Percentiles rank a stretch among this genome's conserved stretches.
phyloP scores from a whole-genome alignment of 2,797 vertebrate genomes.

The Typhlichthys subterraneus region DNA sequence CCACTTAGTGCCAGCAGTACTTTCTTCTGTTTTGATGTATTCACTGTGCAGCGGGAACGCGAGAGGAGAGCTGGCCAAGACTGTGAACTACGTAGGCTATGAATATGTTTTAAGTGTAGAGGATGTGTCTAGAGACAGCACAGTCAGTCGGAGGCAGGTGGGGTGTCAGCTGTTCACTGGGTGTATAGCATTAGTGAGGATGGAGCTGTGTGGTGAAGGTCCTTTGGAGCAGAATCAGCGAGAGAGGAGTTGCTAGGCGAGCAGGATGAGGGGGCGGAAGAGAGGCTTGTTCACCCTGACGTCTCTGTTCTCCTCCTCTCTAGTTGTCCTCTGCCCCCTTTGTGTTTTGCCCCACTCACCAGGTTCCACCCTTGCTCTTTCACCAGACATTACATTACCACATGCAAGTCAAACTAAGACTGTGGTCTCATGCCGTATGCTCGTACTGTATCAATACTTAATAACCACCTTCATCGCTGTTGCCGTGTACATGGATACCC shows the following conservation, averaged over 20 bases:
- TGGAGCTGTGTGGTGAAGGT: constrained; percentile 59
- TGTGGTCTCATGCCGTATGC: neutral
- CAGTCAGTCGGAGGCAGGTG: neutral
- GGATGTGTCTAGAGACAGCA: constrained; percentile 47
- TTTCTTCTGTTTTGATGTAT: too few species aligned
- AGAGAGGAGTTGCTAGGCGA: constrained; percentile 52
- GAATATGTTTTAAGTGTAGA: constrained; percentile 53
- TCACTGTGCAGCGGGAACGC: too few species aligned
- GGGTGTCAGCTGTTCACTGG: constrained; percentile 25
- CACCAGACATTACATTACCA: too few species aligned
- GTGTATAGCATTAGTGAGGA: constrained; percentile 61
- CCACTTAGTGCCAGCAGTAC: too few species aligned
- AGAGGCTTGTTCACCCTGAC: constrained; percentile 61
- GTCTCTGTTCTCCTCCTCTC: constrained; percentile 38
- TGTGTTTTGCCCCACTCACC: too few species aligned
- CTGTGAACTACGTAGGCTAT: constrained; percentile 11
- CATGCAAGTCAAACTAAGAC: too few species aligned
- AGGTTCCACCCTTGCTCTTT: too few species aligned
- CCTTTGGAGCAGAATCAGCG: constrained; percentile 61
- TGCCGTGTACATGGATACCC: neutral
- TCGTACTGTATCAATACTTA: neutral
- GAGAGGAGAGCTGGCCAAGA: constrained; percentile 27
- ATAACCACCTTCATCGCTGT: neutral
- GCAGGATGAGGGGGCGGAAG: constrained; percentile 70
- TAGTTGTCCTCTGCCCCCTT: constrained; percentile 14